phyloP scores from a whole-genome alignment of 2,113 vertebrate species.

The Marcusenius ussheri region DNA sequence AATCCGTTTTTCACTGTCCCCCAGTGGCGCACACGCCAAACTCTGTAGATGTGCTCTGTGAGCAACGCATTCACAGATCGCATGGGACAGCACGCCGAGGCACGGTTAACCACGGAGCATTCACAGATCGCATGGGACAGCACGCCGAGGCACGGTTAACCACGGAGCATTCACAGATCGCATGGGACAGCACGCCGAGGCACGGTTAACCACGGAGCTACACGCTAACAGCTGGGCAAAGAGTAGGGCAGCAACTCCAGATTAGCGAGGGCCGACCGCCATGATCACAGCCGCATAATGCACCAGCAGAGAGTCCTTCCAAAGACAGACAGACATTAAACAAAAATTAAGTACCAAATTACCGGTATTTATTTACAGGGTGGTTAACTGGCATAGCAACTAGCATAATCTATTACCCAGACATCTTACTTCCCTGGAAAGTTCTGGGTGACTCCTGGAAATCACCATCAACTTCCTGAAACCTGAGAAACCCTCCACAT shows the following conservation, averaged over 20 bases:
- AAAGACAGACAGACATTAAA: neutral
- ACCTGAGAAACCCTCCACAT: neutral
- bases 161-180: neutral
- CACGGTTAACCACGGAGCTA: neutral
- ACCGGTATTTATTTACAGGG: neutral
- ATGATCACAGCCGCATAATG: neutral
- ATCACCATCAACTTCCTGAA: neutral
- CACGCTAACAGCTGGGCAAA: neutral
- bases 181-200: neutral
- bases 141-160: neutral
- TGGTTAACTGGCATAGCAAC: neutral
- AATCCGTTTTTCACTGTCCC: neutral
- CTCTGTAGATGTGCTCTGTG: neutral
- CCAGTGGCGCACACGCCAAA: neutral
- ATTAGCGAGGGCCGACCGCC: neutral
- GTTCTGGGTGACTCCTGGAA: neutral
- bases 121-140: too few relatives aligned
- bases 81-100: neutral
- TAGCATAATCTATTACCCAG: neutral
- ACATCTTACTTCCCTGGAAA: neutral
- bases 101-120: neutral
- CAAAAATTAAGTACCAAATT: neutral
- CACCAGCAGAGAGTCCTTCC: neutral
- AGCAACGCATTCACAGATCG: neutral
- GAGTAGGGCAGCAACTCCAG: neutral